Base-by-base conservation (phyloP, 2,888 invertebrate genomes). In the Pyrrhosoma nymphula region DNA sequence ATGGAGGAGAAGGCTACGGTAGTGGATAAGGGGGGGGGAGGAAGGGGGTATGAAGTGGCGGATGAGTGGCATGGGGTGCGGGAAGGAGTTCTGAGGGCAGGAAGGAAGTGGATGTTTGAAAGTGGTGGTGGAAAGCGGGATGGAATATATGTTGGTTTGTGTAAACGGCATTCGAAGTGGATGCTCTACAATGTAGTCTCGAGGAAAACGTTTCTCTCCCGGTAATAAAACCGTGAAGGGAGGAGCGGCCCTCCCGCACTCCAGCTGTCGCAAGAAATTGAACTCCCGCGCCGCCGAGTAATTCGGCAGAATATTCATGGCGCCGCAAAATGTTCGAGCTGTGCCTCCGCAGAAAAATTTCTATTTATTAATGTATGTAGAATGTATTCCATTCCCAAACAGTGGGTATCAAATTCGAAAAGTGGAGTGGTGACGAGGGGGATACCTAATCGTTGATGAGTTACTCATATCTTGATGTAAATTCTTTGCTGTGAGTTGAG, bases 131-230 rank as follows among this genome's bases (percentile, higher is more conserved):
- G 47, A 47, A 47, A 69, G 88, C 88, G 39, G 88, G 56, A 90
- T n/a, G 90, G 56, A n/a, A 18, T 90, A 47, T 47, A 56, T 90
- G 90, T 30, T 90, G 90, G 56, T 56, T 90, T 18, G 56, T 14
- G 55, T 16, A 90, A 56, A 90, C 16, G 56, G 23, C 26, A 56
- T 90, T n/a, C 56, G 30, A 30, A 69, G 69, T 69, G 69, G 69
- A 69, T 69, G 26, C 69, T 69, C 69, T 69, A 69, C 69, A 69
- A 69, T 69, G 69, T 69, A 69, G 69, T 26, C 69, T 69, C 69
- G 23, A 26, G 69, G 12, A 69, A n/a, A 69, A 69, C 69, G 69
- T 69, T 69, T 69, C 69, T 47, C 47, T 26, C 23, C 6, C 12
- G n/a, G 69, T 8, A 69, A 69, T 69, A 69, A 69, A 69, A 69